Percentiles rank a stretch among this genome's conserved stretches.
These are phyloP conservation scores for Dicrurus megarhynchus DNA, from an alignment of 2,113 vertebrate species.

Conservation along the genomic window DNA sequence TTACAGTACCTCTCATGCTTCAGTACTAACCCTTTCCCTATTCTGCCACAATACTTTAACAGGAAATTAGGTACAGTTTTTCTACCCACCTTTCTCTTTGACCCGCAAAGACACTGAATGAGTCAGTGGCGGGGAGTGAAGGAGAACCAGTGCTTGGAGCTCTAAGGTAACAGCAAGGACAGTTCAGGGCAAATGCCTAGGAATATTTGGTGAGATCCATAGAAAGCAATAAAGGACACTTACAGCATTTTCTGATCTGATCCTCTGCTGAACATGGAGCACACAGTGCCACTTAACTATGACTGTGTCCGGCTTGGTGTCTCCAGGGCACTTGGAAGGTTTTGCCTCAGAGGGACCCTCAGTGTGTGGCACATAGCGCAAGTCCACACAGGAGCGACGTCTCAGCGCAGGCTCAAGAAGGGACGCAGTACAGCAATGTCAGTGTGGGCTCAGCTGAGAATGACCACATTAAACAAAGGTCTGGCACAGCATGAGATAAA, in stretches of 20 bases:
- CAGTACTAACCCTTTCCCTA: background rate
- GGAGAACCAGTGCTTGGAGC: background rate
- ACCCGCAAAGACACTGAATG: background rate
- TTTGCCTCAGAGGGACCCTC: background rate
- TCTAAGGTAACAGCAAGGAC: background rate
- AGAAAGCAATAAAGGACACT: background rate
- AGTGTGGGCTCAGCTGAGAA: background rate
- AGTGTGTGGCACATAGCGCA: background rate
- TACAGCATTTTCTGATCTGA: background rate
- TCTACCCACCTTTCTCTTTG: background rate
- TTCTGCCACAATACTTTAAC: background rate
- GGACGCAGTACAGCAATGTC: background rate
- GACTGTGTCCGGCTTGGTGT: background rate
- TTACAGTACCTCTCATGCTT: background rate
- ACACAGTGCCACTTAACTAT: background rate
- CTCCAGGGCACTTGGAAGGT: background rate
- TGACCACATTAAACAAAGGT: conserved; percentile 25
- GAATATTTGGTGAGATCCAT: background rate
- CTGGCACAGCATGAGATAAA: conserved; percentile 30
- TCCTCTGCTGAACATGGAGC: background rate
- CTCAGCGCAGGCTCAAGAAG: background rate
- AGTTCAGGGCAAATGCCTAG: background rate
- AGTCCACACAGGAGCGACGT: accelerated
- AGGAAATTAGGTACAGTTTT: background rate
- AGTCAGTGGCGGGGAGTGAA: background rate